phyloP scores from a whole-genome alignment of 2,797 vertebrate species.

The Hipposideros larvatus region DNA sequence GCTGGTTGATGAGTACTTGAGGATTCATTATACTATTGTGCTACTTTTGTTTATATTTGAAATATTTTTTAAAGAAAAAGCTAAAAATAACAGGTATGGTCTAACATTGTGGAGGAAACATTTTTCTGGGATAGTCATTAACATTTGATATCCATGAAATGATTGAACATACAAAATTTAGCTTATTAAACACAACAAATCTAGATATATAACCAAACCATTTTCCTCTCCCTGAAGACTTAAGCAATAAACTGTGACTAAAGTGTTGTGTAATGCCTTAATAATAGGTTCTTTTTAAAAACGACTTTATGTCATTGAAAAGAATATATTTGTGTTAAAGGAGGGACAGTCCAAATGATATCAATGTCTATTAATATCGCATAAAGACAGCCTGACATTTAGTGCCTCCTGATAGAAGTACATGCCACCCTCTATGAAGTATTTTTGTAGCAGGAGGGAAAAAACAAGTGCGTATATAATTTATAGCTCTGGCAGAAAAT shows the following conservation, averaged over 20 bases:
- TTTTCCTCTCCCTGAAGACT: slow-evolving; percentile 18
- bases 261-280: background rate
- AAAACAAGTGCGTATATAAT: background rate
- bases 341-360: background rate
- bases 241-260: background rate
- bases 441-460: background rate
- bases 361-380: background rate
- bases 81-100: background rate
- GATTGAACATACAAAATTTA: background rate
- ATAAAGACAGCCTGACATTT: background rate
- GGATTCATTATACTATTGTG: background rate
- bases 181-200: background rate
- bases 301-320: slow-evolving; percentile 7
- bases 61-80: slow-evolving; percentile 14
- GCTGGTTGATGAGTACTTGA: background rate
- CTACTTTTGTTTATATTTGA: slow-evolving; percentile 35
- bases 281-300: background rate
- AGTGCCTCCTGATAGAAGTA: background rate
- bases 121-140: slow-evolving; percentile 13
- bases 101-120: background rate
- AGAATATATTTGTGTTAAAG: background rate
- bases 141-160: background rate
- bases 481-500: background rate
- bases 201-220: background rate
- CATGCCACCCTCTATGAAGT: background rate